Base-by-base conservation (phyloP, 2,888 invertebrate species). In the Apodemia zela region DNA sequence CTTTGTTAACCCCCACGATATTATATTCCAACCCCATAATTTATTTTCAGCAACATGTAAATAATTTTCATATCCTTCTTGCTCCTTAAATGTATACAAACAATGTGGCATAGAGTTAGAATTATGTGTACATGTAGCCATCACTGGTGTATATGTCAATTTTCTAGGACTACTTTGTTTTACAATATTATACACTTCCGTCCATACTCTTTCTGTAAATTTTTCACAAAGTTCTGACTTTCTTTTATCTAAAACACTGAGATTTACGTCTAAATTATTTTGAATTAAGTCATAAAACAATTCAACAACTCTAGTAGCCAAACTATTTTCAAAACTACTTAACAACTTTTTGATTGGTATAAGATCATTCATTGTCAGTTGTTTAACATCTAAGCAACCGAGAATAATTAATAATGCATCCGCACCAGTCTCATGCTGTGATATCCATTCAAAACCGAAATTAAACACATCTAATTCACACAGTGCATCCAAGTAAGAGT, bases 21-120 rank as follows among this genome's bases (percentile, higher is more conserved):
- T 73, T n/a, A 87, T 69, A 72, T 75, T 85, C 89, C 89, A 90
- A 2, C 91, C 91, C 91, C 91, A 91, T 47, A 89, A 70, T 63
- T 78, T 75, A 42, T 78, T 82, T n/a, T 87, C 83, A 3, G 80
- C 78, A 2, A 89, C 78, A 69, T 88, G 83, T 45, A 89, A 63
- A 84, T 85, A 90, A 49, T 78, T 73, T 5, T 79, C 71, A 65
- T 87, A 86, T 1, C 82, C 85, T 11, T 62, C 69, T 2, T 77
- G 72, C 59, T 77, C 69, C 2, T 68, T 72, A 70, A 78, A 89
- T 21, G 73, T 82, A 65, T 82, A 84, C 71, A 90, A 68, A 60
- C 68, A 74, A 66, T 87, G 84, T 2, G 83, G 75, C 8, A 72
- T 66, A 25, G 73, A 59, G n/a, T 29, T 29, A 29, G 25, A 15